phyloP scores from a whole-genome alignment of 2,113 vertebrate species.

The Morphnarchus princeps region DNA sequence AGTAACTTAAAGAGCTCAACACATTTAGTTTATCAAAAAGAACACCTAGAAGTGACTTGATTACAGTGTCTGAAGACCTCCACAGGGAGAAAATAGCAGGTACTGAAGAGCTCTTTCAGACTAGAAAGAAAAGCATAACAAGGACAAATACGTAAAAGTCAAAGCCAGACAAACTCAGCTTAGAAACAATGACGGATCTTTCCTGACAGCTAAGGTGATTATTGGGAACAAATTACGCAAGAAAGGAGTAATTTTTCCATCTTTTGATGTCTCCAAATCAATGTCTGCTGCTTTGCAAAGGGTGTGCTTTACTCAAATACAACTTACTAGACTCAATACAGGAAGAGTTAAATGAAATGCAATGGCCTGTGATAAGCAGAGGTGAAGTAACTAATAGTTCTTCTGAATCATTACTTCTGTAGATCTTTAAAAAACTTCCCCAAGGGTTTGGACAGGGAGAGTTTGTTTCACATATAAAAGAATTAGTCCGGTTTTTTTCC shows the following conservation, averaged over 20 bases:
- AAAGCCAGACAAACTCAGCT: not conserved
- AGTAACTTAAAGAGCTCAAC: not conserved
- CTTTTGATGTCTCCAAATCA: not conserved
- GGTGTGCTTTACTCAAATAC: not conserved
- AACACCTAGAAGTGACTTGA: not conserved
- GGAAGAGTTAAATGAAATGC: not conserved
- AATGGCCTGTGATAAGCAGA: not conserved
- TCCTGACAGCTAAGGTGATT: not conserved
- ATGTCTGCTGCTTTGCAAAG: not conserved
- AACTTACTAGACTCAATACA: not conserved
- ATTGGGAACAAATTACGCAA: not conserved
- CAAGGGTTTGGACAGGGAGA: not conserved
- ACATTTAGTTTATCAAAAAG: not conserved
- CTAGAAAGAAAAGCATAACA: not conserved
- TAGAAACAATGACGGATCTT: not conserved
- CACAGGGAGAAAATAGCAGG: constrained; percentile 2
- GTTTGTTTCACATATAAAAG: not conserved
- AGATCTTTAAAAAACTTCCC: not conserved
- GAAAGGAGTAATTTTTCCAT: not conserved
- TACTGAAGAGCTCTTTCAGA: not conserved
- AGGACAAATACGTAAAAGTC: not conserved
- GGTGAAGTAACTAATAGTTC: not conserved
- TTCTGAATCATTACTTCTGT: not conserved
- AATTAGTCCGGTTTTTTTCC: not conserved
- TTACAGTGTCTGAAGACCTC: constrained; percentile 4